Percentiles rank a stretch among this genome's conserved stretches.
Evolutionary conservation across 2,888 invertebrate genomes (phyloP).

Genomic region (Trichacis sp.): DNA sequence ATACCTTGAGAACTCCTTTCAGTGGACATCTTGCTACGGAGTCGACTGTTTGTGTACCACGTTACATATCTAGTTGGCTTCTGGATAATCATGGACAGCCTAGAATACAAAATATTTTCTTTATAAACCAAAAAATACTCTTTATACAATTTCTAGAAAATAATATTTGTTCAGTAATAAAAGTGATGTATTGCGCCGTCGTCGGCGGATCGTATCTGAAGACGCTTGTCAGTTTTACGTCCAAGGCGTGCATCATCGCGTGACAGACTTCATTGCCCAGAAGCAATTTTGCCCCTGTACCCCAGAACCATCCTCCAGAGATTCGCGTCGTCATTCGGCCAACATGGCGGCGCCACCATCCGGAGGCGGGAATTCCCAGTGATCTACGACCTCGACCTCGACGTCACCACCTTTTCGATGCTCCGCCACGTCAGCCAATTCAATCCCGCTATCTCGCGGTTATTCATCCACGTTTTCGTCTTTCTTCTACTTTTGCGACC

Average conservation of each 20-base stretch:
- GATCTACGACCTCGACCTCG: constrained; percentile 55
- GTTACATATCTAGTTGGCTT: too few species aligned
- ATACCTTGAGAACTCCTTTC: too few species aligned
- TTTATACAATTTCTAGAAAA: too few species aligned
- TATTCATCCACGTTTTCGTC: constrained; percentile 40
- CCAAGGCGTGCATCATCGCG: constrained; percentile 60
- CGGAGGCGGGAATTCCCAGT: constrained; percentile 51
- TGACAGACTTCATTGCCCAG: constrained; percentile 63
- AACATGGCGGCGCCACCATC: constrained; percentile 48
- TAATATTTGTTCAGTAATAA: constrained; percentile 46
- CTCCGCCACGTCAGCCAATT: constrained; percentile 50
- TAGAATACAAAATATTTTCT: too few species aligned
- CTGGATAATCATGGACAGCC: too few species aligned
- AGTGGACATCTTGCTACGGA: too few species aligned
- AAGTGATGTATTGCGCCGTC: constrained; percentile 58
- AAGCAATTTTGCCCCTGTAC: constrained; percentile 54
- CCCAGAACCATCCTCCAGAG: constrained; percentile 41
- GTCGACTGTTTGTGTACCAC: too few species aligned
- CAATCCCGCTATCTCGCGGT: constrained; percentile 47
- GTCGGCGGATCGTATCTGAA: constrained; percentile 42
- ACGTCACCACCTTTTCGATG: constrained; percentile 59
- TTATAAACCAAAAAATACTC: too few species aligned
- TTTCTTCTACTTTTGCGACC: constrained; percentile 10
- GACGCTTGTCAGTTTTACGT: constrained; percentile 62
- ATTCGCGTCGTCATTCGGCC: constrained; percentile 46